These are phyloP conservation scores for Halisarca cf. caerulea DNA, from an alignment of 37 sponge, comb jelly and placozoan genomes.

Conservation along the genomic window DNA sequence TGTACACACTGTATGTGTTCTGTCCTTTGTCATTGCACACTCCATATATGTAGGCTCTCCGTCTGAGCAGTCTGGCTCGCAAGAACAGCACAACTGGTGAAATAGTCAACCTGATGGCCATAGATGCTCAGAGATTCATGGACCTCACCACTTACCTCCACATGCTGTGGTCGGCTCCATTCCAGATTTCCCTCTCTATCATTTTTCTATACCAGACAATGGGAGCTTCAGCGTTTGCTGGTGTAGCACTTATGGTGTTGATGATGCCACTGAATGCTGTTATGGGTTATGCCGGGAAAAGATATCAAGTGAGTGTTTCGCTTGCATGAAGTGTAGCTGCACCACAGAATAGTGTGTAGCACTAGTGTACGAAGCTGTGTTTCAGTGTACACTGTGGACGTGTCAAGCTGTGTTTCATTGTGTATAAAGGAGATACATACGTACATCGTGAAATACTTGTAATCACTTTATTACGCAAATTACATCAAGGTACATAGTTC, in stretches of 20 bases:
- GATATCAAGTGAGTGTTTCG: conserved; percentile 45
- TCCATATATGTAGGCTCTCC: conserved; percentile 84
- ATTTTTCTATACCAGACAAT: conserved; percentile 82
- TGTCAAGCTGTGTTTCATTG: too few relatives aligned
- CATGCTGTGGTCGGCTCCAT: conserved; percentile 92
- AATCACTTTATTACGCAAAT: too few relatives aligned
- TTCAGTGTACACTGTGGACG: too few relatives aligned
- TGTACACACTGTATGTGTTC: too few relatives aligned
- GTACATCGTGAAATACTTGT: too few relatives aligned
- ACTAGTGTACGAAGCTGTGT: too few relatives aligned
- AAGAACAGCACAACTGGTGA: conserved; percentile 83
- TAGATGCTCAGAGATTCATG: conserved; percentile 95
- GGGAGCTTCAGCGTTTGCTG: conserved; percentile 90
- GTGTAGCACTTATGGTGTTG: conserved; percentile 85
- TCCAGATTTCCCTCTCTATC: conserved; percentile 84
- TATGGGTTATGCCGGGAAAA: conserved; percentile 45
- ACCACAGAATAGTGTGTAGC: too few relatives aligned
- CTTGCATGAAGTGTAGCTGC: too few relatives aligned
- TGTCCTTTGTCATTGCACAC: neutral
- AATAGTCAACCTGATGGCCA: conserved; percentile 98
- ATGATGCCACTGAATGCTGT: conserved; percentile 84
- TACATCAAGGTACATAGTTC: too few relatives aligned
- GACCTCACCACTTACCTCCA: conserved; percentile 87
- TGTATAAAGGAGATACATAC: too few relatives aligned
- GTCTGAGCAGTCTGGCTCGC: conserved; percentile 74